Conservation (phyloP, 2,113 vertebrate species). For the Athene cunicularia region DNA sequence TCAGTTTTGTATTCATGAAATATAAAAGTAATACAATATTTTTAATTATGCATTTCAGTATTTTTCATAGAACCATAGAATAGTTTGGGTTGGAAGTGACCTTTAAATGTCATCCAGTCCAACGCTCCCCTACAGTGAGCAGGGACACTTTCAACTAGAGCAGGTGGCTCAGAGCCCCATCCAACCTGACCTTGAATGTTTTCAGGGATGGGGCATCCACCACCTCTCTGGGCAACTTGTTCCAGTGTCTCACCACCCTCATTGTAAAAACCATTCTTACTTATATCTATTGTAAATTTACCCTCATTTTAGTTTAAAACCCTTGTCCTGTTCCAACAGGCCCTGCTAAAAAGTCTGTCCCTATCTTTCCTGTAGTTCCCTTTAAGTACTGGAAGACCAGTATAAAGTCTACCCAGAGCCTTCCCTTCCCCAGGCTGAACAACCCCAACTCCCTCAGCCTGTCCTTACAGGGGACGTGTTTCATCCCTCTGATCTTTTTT, state of each 20-base stretch:
- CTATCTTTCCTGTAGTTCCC: not conserved
- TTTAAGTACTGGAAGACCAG: not conserved
- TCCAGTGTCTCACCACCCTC: not conserved
- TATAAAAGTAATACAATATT: not conserved
- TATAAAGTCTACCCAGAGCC: not conserved
- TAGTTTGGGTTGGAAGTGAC: not conserved
- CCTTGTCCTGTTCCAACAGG: not conserved
- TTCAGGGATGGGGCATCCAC: not conserved
- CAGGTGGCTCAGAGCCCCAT: not conserved
- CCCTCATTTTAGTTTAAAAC: not conserved
- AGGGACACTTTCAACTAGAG: not conserved
- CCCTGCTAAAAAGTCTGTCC: too few relatives aligned
- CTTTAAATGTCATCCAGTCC: not conserved
- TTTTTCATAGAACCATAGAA: not conserved
- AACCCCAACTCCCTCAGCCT: not conserved
- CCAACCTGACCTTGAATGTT: not conserved
- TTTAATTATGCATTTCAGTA: not conserved
- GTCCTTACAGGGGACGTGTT: not conserved
- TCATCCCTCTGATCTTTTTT: not conserved
- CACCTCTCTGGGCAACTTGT: not conserved
- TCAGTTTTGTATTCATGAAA: not conserved
- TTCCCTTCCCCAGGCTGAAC: not conserved
- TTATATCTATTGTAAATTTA: not conserved
- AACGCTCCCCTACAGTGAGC: not conserved
- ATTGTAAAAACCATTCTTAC: not conserved